Percentiles rank a stretch among this genome's conserved stretches.
Evolutionary conservation across 2,797 vertebrate species (phyloP).

Genomic region (Cossypha dichroa): DNA sequence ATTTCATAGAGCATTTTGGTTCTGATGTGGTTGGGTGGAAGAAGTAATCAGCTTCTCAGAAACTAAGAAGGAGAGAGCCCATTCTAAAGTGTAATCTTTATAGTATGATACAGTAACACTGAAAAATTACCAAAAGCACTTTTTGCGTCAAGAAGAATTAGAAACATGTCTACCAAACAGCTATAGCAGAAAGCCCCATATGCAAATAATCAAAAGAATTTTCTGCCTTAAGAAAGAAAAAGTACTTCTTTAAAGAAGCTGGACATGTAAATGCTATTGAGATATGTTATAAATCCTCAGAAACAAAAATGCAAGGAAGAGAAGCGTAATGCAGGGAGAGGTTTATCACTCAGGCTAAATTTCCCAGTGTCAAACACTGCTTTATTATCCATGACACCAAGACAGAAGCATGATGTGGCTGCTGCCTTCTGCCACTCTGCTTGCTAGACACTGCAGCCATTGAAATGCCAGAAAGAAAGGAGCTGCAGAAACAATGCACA

Average conservation of each 20-base stretch:
- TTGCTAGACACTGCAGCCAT: neutral
- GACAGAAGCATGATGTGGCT: neutral
- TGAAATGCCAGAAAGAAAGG: neutral
- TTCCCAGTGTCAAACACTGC: neutral
- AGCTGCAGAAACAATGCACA: neutral
- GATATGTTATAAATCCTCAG: neutral
- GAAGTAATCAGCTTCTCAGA: neutral
- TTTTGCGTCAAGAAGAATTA: neutral
- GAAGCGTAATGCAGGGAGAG: neutral
- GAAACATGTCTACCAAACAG: neutral
- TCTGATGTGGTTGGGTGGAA: neutral
- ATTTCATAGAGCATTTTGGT: neutral
- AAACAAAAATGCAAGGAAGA: neutral
- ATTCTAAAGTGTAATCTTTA: neutral
- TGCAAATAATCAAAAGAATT: neutral
- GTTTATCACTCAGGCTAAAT: neutral
- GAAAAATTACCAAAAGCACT: neutral
- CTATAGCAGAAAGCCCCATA: neutral
- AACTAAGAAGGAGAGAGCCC: neutral
- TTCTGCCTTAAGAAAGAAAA: neutral
- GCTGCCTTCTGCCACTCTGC: neutral
- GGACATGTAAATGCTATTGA: neutral
- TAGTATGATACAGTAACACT: neutral
- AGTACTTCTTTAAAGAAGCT: neutral
- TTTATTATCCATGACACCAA: neutral